Evolutionary conservation across 2,888 invertebrate species (phyloP).

Genomic region (Beris chalybata): DNA sequence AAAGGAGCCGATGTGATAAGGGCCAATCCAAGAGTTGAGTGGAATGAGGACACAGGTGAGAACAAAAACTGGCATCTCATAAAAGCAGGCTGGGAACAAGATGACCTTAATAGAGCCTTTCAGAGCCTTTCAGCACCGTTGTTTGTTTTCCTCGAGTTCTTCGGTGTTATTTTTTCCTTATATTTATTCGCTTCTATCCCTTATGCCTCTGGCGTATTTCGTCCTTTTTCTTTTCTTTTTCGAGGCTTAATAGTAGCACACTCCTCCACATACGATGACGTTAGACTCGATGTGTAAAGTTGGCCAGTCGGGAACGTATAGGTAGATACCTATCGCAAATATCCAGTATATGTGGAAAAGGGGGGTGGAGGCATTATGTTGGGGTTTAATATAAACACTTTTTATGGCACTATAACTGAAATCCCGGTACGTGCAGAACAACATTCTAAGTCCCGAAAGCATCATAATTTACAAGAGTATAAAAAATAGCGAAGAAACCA

Average conservation of each 20-base stretch:
- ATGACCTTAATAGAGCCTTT: conserved; percentile 38
- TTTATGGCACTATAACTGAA: conserved; percentile 39
- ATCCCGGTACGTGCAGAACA: conserved; percentile 36
- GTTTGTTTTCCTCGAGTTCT: conserved; percentile 30
- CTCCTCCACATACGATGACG: background rate
- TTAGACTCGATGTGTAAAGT: conserved; percentile 12
- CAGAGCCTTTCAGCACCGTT: conserved; percentile 36
- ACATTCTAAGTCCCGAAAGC: conserved; percentile 37
- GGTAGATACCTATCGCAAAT: too few species aligned
- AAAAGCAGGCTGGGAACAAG: conserved; percentile 34
- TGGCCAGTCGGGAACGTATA: background rate
- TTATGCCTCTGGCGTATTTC: background rate
- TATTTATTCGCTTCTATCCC: background rate
- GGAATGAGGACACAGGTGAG: conserved; percentile 30
- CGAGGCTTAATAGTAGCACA: too few species aligned
- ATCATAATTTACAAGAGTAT: conserved; percentile 38
- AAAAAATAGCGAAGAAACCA: conserved; percentile 22
- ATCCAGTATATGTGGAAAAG: background rate
- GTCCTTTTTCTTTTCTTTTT: conserved; percentile 1
- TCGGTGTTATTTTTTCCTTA: background rate
- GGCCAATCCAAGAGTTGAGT: conserved; percentile 3
- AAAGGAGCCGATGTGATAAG: conserved; percentile 27
- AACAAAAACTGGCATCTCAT: conserved; percentile 32
- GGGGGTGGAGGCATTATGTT: conserved; percentile 13
- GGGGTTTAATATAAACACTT: conserved; percentile 38